Conservation (phyloP, 2,113 vertebrate species). For the Hyperoodon ampullatus region DNA sequence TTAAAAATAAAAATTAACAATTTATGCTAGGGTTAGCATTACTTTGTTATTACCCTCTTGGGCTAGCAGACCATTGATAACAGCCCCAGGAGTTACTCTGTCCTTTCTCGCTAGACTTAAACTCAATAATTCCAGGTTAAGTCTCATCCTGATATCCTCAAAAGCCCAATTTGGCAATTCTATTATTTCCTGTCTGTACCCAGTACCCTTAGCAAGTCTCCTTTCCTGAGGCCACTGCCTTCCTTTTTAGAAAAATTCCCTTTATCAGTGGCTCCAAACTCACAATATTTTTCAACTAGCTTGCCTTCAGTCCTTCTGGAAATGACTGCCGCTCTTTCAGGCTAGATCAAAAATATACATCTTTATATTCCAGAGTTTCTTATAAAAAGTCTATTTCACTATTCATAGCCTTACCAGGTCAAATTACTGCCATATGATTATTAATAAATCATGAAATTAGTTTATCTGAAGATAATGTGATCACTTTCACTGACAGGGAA, state of each 20-base stretch:
- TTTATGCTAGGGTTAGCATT: not conserved
- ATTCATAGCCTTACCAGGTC: not conserved
- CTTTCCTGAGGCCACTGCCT: not conserved
- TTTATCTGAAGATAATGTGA: constrained; percentile 18
- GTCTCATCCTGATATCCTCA: not conserved
- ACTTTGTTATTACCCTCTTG: not conserved
- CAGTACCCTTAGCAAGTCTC: not conserved
- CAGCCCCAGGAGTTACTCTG: not conserved
- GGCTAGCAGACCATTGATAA: not conserved
- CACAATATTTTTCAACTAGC: not conserved
- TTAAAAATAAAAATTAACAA: constrained; percentile 19
- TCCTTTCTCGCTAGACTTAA: not conserved
- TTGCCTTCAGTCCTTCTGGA: not conserved
- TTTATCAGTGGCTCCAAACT: not conserved
- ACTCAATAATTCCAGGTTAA: not conserved
- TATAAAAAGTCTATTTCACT: not conserved
- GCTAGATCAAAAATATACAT: not conserved
- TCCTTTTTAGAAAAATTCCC: not conserved
- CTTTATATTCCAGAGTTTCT: constrained; percentile 25
- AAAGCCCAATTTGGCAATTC: not conserved
- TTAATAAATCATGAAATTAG: constrained; percentile 12
- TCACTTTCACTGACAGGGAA: not conserved
- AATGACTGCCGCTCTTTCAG: not conserved
- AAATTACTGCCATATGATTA: not conserved
- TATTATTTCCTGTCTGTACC: not conserved